A percentile compares a stretch with the other conserved stretches of the same genome.
These are phyloP conservation scores for Strix uralensis DNA, from an alignment of 2,113 vertebrate species.

Conservation along the genomic window DNA sequence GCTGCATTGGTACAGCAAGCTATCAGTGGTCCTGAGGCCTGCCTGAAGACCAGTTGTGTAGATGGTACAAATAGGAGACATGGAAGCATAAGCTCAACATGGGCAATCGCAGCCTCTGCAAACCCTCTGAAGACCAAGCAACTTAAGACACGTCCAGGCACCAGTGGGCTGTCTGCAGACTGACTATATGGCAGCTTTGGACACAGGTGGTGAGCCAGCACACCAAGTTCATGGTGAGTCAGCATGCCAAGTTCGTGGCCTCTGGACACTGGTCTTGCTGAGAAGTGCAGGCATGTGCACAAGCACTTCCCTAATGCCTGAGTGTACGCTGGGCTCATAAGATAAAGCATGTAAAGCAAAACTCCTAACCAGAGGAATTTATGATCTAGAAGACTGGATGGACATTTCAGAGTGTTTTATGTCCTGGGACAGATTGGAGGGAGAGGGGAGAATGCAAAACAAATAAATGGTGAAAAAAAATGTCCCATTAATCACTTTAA, in stretches of 20 bases:
- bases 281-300: neutral
- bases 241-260: neutral
- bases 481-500: slow-evolving; percentile 10
- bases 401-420: neutral
- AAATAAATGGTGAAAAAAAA: neutral
- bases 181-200: neutral
- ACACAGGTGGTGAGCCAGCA: neutral
- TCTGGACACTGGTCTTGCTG: neutral
- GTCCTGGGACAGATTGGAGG: neutral
- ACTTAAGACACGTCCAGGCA: neutral
- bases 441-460: neutral
- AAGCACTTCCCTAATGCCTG: neutral
- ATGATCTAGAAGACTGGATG: neutral
- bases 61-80: neutral
- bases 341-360: neutral
- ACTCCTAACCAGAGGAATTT: neutral
- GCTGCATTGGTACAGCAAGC: neutral
- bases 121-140: neutral
- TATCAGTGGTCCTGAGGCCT: neutral
- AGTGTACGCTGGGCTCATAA: neutral
- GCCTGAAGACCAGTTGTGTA: neutral
- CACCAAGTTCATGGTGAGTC: neutral
- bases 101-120: neutral
- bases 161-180: neutral
- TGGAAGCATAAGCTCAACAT: neutral